phyloP scores from a whole-genome alignment of 2,888 invertebrate species.

The Sphaerophoria taeniata region DNA sequence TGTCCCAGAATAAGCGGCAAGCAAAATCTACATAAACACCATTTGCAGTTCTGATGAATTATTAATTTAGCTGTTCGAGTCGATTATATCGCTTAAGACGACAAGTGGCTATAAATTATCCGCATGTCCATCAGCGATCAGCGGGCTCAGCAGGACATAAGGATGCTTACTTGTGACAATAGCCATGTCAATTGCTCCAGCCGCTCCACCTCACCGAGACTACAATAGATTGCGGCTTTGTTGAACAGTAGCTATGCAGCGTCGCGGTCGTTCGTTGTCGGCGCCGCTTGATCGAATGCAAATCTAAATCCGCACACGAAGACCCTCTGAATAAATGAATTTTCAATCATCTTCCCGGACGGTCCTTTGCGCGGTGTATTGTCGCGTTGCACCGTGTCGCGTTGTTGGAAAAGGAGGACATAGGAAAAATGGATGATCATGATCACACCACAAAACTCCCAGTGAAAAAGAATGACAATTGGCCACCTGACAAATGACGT shows the following conservation, averaged over 20 bases:
- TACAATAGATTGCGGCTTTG: conserved; percentile 56
- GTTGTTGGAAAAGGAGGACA: background rate
- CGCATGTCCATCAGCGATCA: conserved; percentile 67
- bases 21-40: conserved; percentile 66
- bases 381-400: background rate
- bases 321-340: conserved; percentile 72
- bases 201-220: conserved; percentile 33
- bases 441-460: conserved; percentile 52
- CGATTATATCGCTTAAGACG: conserved; percentile 66
- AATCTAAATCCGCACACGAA: conserved; percentile 70
- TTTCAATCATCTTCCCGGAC: conserved; percentile 67
- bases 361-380: background rate
- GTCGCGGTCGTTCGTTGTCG: background rate
- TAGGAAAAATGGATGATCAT: conserved; percentile 22
- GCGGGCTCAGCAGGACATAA: conserved; percentile 57
- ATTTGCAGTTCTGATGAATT: conserved; percentile 58
- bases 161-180: conserved; percentile 71
- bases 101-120: conserved; percentile 72
- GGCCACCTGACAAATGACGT: conserved; percentile 70
- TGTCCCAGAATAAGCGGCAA: conserved; percentile 51
- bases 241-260: background rate
- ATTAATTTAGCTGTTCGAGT: conserved; percentile 60
- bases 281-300: conserved; percentile 70
- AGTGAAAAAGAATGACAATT: conserved; percentile 62
- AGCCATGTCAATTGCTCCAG: conserved; percentile 72